Evolutionary conservation across 1,140 invertebrate genomes (phyloP).

Genomic region (Euwallacea fornicatus): DNA sequence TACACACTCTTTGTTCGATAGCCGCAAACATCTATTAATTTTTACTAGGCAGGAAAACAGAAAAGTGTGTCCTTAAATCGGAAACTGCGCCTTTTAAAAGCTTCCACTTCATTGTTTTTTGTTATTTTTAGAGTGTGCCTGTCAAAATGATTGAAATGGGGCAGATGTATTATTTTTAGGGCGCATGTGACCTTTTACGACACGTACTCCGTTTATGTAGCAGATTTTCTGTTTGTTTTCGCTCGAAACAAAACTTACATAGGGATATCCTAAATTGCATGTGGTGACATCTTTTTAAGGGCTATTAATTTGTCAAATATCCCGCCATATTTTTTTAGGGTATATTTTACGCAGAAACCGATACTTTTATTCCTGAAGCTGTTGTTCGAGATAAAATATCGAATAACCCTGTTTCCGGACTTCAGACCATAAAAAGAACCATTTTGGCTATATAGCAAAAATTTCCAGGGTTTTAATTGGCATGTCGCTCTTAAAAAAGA

Average conservation of each 20-base stretch:
- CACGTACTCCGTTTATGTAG: slow-evolving; percentile 33
- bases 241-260: slow-evolving; percentile 37
- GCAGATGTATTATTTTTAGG: slow-evolving; percentile 54
- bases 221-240: slow-evolving; percentile 42
- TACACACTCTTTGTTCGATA: no score
- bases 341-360: no score
- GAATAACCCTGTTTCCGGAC: no score
- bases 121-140: slow-evolving; percentile 50
- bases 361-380: no score
- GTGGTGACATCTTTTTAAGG: slow-evolving; percentile 31
- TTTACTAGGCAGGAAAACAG: slow-evolving; percentile 32
- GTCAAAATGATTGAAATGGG: slow-evolving; percentile 53
- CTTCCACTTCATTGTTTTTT: slow-evolving; percentile 46
- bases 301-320: neutral
- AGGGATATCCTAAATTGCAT: slow-evolving; percentile 28
- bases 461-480: no score
- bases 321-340: no score
- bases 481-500: no score
- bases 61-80: slow-evolving; percentile 48
- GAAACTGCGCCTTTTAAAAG: slow-evolving; percentile 40
- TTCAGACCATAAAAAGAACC: no score
- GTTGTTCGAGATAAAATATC: no score
- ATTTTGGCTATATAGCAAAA: no score
- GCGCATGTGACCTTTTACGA: slow-evolving; percentile 48
- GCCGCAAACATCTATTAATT: no score